phyloP scores from a whole-genome alignment of 2,113 vertebrate species.

The Hyla sarda region DNA sequence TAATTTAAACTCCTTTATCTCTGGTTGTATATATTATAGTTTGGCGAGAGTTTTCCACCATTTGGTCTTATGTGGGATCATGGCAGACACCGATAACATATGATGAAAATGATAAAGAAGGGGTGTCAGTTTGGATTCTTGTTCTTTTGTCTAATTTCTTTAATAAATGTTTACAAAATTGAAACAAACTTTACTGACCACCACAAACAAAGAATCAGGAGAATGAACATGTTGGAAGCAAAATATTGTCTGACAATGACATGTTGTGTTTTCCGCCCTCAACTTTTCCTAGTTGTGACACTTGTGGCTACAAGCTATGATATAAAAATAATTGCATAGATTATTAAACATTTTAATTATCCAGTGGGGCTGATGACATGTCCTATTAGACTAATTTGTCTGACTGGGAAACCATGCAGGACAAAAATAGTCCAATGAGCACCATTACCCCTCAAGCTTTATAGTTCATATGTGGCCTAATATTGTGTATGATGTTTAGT shows the following conservation, averaged over 20 bases:
- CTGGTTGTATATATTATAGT: too few species aligned
- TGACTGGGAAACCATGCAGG: neutral
- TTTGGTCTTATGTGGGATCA: too few species aligned
- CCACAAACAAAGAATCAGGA: neutral
- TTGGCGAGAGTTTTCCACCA: too few species aligned
- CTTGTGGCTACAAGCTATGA: conserved; percentile 15
- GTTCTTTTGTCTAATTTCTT: too few species aligned
- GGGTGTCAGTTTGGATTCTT: too few species aligned
- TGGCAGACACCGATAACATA: too few species aligned
- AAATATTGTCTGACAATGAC: neutral
- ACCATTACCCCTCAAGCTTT: neutral
- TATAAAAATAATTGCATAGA: conserved; percentile 25
- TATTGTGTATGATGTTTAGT: neutral
- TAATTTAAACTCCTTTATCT: too few species aligned
- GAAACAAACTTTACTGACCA: neutral
- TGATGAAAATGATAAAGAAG: too few species aligned
- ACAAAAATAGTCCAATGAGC: neutral
- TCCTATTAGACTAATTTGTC: conserved; percentile 31
- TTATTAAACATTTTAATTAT: conserved; percentile 36
- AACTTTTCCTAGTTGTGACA: conserved; percentile 12
- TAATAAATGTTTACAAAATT: neutral
- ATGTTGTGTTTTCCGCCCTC: neutral
- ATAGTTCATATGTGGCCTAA: conserved; percentile 14
- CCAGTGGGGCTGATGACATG: conserved; percentile 21
- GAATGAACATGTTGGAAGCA: neutral